Percentiles rank a stretch among this genome's conserved stretches.
phyloP scores from a whole-genome alignment of 2,888 invertebrate species.

The Sisyra terminalis region DNA sequence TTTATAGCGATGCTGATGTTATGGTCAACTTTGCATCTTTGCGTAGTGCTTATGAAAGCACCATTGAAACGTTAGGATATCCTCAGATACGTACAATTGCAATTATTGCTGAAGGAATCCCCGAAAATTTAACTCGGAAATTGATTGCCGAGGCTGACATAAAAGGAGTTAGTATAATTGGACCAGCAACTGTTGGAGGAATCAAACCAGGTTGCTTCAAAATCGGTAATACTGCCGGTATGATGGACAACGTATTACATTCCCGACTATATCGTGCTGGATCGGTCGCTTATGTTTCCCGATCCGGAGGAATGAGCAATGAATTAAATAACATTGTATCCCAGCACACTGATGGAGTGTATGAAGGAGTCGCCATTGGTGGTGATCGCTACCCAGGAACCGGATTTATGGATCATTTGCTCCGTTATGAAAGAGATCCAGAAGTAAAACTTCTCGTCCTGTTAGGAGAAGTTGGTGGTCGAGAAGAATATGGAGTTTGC shows the following conservation, averaged over 20 bases:
- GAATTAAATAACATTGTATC: slow-evolving; percentile 96
- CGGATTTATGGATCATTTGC: slow-evolving; percentile 93
- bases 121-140: slow-evolving; percentile 95
- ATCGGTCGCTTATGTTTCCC: slow-evolving; percentile 84
- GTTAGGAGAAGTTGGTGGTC: slow-evolving; percentile 96
- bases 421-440: slow-evolving; percentile 66
- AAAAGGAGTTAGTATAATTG: slow-evolving; percentile 36
- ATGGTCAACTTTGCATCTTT: slow-evolving; percentile 95
- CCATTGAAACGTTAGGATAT: slow-evolving; percentile 84
- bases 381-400: slow-evolving; percentile 97
- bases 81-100: slow-evolving; percentile 92
- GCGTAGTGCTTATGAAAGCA: slow-evolving; percentile 92
- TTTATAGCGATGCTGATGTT: slow-evolving; percentile 70
- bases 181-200: slow-evolving; percentile 89
- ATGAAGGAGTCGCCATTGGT: slow-evolving; percentile 93
- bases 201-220: slow-evolving; percentile 98
- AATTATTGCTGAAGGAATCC: slow-evolving; percentile 98
- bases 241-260: slow-evolving; percentile 98
- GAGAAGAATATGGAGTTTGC: slow-evolving; percentile 94
- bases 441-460: slow-evolving; percentile 89
- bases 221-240: slow-evolving; percentile 98
- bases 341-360: slow-evolving; percentile 91
- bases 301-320: slow-evolving; percentile 99
- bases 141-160: slow-evolving; percentile 71
- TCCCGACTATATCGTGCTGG: slow-evolving; percentile 94